Percentiles rank a stretch among this genome's conserved stretches.
phyloP scores from a whole-genome alignment of 2,113 vertebrate species.

The Ophiodon elongatus region DNA sequence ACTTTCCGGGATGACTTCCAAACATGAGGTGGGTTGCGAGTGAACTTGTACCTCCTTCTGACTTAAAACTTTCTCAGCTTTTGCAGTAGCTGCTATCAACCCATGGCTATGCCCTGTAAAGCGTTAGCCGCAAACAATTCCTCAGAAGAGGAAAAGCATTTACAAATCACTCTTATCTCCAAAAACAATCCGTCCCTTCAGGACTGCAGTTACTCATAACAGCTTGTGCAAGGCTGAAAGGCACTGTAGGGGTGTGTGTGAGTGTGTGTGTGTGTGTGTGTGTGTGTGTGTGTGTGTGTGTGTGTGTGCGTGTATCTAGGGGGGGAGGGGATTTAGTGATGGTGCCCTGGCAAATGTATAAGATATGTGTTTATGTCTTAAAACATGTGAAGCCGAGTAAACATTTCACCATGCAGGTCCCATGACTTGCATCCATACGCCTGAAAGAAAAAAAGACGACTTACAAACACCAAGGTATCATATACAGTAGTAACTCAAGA shows the following conservation, averaged over 20 bases:
- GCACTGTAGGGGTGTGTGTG: conserved; percentile 27
- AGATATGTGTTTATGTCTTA: conserved; percentile 17
- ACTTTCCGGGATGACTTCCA: conserved; percentile 15
- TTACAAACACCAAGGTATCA: conserved; percentile 20
- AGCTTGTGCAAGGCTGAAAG: conserved; percentile 45
- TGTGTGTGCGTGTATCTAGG: conserved; percentile 12
- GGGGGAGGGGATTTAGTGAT: conserved; percentile 5
- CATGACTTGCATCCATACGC: neutral
- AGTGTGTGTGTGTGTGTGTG: conserved; percentile 14
- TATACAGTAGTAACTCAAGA: neutral
- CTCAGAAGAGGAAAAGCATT: conserved; percentile 3
- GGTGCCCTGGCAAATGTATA: conserved; percentile 8
- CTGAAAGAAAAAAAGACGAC: conserved; percentile 24
- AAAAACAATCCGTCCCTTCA: conserved; percentile 44
- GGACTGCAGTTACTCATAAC: conserved; percentile 35
- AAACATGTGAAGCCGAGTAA: conserved; percentile 27
- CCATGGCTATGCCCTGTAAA: neutral
- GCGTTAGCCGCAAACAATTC: neutral
- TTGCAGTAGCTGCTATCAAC: neutral
- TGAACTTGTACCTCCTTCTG: neutral
- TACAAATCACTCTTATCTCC: conserved; percentile 30
- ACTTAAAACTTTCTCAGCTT: neutral
- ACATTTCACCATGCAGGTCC: conserved; percentile 26
- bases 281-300: conserved; percentile 14
- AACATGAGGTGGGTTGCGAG: conserved; percentile 3